Conservation (phyloP, 2,797 vertebrate species). For the Alectoris magna region DNA sequence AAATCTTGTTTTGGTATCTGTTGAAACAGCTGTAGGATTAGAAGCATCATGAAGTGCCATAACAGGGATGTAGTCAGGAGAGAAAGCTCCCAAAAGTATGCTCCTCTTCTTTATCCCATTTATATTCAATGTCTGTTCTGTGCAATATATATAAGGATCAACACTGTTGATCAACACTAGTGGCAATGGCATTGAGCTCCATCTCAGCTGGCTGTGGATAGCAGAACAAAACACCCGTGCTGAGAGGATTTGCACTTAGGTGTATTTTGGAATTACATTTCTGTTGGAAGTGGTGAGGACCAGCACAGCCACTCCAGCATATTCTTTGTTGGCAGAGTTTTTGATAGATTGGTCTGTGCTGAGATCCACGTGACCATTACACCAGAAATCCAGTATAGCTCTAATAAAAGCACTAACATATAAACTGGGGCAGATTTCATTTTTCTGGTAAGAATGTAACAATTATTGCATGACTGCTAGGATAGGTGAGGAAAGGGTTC, state of each 20-base stretch:
- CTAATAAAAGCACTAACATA: neutral
- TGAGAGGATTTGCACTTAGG: neutral
- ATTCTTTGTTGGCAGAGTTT: neutral
- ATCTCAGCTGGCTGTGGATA: neutral
- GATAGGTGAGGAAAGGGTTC: neutral
- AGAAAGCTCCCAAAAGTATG: constrained; percentile 35
- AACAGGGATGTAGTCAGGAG: constrained; percentile 31
- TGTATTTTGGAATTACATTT: neutral
- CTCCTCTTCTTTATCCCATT: constrained; percentile 22
- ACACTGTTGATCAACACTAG: neutral
- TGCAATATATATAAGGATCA: neutral
- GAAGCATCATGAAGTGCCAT: constrained; percentile 59
- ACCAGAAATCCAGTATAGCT: neutral
- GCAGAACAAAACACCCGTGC: neutral
- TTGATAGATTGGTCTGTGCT: neutral
- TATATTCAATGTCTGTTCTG: constrained; percentile 21
- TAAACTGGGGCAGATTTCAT: neutral
- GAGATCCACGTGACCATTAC: neutral
- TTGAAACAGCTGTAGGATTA: constrained; percentile 65
- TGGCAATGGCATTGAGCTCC: neutral
- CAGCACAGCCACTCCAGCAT: neutral
- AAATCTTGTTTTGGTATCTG: constrained; percentile 47
- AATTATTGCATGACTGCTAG: neutral
- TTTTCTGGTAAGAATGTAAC: neutral
- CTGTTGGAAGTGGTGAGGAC: neutral